Evolutionary conservation across 2,797 vertebrate genomes (phyloP), one percentile per base, ranked within the genome.

Genomic region (Coregonus ussuriensis): DNA sequence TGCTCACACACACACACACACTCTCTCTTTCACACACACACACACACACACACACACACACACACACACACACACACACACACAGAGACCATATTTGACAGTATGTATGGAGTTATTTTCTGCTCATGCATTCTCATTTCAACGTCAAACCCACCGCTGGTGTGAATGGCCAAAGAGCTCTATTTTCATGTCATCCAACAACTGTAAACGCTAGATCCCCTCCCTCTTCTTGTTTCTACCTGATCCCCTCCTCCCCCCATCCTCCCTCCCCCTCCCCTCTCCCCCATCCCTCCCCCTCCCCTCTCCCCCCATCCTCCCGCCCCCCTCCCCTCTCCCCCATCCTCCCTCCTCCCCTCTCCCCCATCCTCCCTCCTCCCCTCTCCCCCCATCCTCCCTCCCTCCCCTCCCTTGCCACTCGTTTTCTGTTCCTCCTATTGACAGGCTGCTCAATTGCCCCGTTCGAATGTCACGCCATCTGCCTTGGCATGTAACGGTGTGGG

Each of bases 381-480:
- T n/a, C 15, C 4, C 33, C 35, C 15, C n/a, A n/a, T 21, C 37
- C 6, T 16, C n/a, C 35, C 15, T 16, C 16, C 29, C 21, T 25
- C 68, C 86, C 84, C 78, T 74, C 79, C 71, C 78, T 81, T 74
- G 6, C 21, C 7, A n/a, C 54, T 77, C 76, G 82, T 79, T 77
- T 84, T 83, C 74, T 80, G 70, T 83, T 72, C n/a, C 83, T 74
- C 79, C 69, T 86, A 91, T 90, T 90, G 89, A 92, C 90, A 90
- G 89, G 85, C 87, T 62, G 62, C 66, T 83, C 70, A 76, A 79
- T 82, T 81, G 81, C 79, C 75, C 83, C 69, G 71, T 80, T 77
- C 88, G 85, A 91, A 88, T 91, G 90, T 91, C 91, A 89, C 89
- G 87, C 90, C 91, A 91, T 93, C 91, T 91, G 91, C 86, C 81